Base-by-base conservation (phyloP, 2,888 invertebrate species). In the Caenorhabditis virilis region DNA sequence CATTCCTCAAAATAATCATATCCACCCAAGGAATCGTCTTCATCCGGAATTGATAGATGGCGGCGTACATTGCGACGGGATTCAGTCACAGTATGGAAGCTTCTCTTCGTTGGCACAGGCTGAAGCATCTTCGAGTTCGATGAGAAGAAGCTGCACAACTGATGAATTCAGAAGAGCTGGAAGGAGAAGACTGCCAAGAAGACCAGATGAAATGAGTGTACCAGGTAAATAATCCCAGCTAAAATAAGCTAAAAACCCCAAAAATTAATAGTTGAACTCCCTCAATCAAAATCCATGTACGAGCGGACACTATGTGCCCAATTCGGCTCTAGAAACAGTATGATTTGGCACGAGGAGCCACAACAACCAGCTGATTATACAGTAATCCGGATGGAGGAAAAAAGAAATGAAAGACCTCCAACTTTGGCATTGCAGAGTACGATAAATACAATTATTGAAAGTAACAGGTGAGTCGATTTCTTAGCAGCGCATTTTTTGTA, bases 131-230 rank as follows among this genome's bases (percentile, higher is more conserved):
- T 43, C 55, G 2, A 54, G 55, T 4, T 50, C 59, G 16, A 62
- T 74, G 68, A 47, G 64, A 6, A 49, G 74, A 11, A 68, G 68
- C 6, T 65, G 54, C 18, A 74, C 74, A 7, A 72, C 72, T 6
- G 74, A 72, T 25, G 74, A 69, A 20, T 66, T 74, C 53, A 45
- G 64, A 20, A 41, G 61, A 41, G 43, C 51, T 1, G n/a, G n/a
- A n/a, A 48, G 74, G n/a, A 50, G 74, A 43, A 49, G 66, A 33
- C 66, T 72, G 4, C 74, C 72, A 0, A 52, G 63, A 20, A 26
- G 74, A 42, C 74, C 74, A 0, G 74, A 74, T 41, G 72, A 69
- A 25, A 25, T 65, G 2, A 38, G 46, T 0, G 56, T 48, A 30
- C 65, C 65, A 3, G 41, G 39, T 41, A n/a, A n/a, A n/a, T n/a